Evolutionary conservation across 2,888 invertebrate species (phyloP).

Genomic region (Temnothorax ravouxi): DNA sequence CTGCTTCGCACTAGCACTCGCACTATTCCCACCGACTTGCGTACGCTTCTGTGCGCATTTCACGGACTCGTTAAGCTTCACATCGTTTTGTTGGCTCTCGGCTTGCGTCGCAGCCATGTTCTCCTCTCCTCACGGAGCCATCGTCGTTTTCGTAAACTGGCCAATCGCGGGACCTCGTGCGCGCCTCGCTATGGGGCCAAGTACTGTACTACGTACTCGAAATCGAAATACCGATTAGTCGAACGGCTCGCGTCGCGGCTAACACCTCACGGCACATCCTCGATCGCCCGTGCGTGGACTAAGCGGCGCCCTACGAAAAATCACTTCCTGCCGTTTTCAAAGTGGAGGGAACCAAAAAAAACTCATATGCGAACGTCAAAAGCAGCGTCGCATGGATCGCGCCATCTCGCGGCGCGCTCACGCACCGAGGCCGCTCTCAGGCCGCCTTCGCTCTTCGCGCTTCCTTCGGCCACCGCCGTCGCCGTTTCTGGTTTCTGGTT

Average conservation of each 20-base stretch:
- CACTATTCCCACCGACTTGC: slow-evolving; percentile 86
- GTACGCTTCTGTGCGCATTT: slow-evolving; percentile 88
- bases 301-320: slow-evolving; percentile 68
- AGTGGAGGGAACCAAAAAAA: slow-evolving; percentile 75
- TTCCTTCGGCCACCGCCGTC: slow-evolving; percentile 25
- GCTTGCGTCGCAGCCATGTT: slow-evolving; percentile 96
- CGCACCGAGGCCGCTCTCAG: slow-evolving; percentile 34
- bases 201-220: slow-evolving; percentile 76
- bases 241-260: slow-evolving; percentile 71
- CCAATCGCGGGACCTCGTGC: slow-evolving; percentile 82
- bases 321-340: slow-evolving; percentile 76
- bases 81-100: slow-evolving; percentile 93
- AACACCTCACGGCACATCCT: slow-evolving; percentile 81
- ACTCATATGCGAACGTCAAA: slow-evolving; percentile 81
- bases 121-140: slow-evolving; percentile 83
- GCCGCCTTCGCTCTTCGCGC: too few relatives aligned
- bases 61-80: slow-evolving; percentile 83
- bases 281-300: slow-evolving; percentile 68
- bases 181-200: slow-evolving; percentile 65
- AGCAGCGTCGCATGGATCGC: slow-evolving; percentile 82
- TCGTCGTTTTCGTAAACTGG: slow-evolving; percentile 81
- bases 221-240: slow-evolving; percentile 71
- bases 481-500: too few relatives aligned
- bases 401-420: slow-evolving; percentile 78
- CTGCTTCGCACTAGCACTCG: slow-evolving; percentile 83